Percentiles rank a stretch among this genome's conserved stretches.
phyloP scores from a whole-genome alignment of 2,113 vertebrate genomes.

The Elephas maximus region DNA sequence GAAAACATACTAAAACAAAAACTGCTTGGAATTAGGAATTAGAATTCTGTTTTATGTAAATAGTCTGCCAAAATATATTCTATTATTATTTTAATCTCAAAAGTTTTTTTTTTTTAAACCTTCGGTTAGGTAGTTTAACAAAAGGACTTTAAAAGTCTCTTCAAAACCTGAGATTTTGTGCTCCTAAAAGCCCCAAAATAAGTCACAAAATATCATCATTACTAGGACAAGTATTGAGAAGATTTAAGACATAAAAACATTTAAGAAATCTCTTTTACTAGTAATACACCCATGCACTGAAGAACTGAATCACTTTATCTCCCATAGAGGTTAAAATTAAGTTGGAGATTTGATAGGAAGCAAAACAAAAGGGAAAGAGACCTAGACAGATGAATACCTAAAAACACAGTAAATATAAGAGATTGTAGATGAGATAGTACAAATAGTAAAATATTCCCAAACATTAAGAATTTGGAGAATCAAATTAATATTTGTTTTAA shows the following conservation, averaged over 20 bases:
- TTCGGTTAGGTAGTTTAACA: neutral
- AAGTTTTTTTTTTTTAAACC: neutral
- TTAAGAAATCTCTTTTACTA: neutral
- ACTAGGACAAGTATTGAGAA: neutral
- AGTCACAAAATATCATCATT: neutral
- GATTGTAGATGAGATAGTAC: neutral
- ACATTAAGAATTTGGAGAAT: neutral
- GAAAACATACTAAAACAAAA: neutral
- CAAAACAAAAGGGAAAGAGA: neutral
- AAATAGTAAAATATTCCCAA: neutral
- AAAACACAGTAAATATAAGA: neutral
- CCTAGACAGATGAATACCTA: neutral
- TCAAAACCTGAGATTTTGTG: neutral
- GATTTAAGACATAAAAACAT: neutral
- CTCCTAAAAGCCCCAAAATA: neutral
- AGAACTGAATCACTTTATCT: neutral
- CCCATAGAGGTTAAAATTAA: conserved; percentile 35
- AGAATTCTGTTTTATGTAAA: conserved; percentile 12
- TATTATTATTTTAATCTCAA: conserved; percentile 21
- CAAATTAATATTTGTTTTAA: neutral
- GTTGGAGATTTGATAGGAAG: neutral
- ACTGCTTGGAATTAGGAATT: neutral
- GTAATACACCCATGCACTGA: neutral
- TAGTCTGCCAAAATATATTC: neutral
- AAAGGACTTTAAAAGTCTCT: neutral